These are phyloP conservation scores for Bradypus variegatus DNA, from an alignment of 2,797 vertebrate species.

Conservation along the genomic window DNA sequence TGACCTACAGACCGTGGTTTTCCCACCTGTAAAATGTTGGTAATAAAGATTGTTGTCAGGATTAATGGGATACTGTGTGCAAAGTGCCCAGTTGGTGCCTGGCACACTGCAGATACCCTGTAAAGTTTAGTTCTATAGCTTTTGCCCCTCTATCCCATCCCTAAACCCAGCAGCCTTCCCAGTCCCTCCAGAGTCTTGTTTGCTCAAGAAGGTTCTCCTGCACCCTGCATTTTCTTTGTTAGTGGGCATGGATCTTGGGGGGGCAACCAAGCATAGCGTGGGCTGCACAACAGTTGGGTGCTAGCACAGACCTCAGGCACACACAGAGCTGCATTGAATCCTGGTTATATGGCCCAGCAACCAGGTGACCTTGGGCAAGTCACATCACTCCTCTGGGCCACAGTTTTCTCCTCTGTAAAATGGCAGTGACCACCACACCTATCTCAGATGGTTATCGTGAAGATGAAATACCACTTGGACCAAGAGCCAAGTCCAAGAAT, in stretches of 20 bases:
- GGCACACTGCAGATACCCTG: accelerated
- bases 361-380: background rate
- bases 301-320: background rate
- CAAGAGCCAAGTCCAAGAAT: background rate
- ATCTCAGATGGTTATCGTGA: background rate
- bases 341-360: too few species aligned
- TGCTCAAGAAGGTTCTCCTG: background rate
- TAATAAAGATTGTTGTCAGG: background rate
- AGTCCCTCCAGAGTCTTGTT: too few species aligned
- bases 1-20: background rate
- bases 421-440: background rate
- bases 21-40: background rate
- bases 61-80: background rate
- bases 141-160: background rate
- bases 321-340: background rate
- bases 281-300: accelerated
- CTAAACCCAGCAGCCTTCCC: accelerated
- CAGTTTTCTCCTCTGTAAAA: background rate
- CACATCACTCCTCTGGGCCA: background rate
- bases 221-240: background rate
- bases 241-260: background rate
- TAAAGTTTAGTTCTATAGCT: background rate
- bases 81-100: too few species aligned
- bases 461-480: too few species aligned
- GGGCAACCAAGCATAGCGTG: accelerated